phyloP scores from a whole-genome alignment of 2,113 vertebrate species.

The Sarotherodon lohbergeri region DNA sequence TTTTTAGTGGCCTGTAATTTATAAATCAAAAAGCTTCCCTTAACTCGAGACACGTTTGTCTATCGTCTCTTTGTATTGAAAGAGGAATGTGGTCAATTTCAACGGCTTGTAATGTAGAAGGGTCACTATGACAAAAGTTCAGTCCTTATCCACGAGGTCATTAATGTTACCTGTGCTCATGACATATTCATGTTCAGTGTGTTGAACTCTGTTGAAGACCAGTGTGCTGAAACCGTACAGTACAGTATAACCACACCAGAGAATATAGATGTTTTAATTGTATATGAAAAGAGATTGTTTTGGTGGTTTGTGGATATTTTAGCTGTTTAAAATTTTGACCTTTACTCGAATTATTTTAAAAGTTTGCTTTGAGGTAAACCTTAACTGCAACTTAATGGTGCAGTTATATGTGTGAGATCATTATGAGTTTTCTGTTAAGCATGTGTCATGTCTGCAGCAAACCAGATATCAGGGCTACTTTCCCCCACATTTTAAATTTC shows the following conservation, averaged over 20 bases:
- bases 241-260: not conserved
- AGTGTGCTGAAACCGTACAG: not conserved
- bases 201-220: not conserved
- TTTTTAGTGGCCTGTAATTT: not conserved
- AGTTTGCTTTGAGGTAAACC: not conserved
- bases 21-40: not conserved
- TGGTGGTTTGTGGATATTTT: not conserved
- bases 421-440: not conserved
- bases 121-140: not conserved
- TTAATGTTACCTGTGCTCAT: not conserved
- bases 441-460: not conserved
- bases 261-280: accelerated
- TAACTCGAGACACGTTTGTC: not conserved
- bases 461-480: not conserved
- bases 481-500: not conserved
- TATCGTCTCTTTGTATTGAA: not conserved
- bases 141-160: not conserved
- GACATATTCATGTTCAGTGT: not conserved
- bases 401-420: not conserved
- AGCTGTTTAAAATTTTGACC: not conserved
- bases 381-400: not conserved
- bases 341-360: not conserved
- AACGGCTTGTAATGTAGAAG: not conserved
- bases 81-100: not conserved
- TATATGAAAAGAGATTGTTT: not conserved